phyloP scores from a whole-genome alignment of 2,888 invertebrate genomes.

The Nomada flava region DNA sequence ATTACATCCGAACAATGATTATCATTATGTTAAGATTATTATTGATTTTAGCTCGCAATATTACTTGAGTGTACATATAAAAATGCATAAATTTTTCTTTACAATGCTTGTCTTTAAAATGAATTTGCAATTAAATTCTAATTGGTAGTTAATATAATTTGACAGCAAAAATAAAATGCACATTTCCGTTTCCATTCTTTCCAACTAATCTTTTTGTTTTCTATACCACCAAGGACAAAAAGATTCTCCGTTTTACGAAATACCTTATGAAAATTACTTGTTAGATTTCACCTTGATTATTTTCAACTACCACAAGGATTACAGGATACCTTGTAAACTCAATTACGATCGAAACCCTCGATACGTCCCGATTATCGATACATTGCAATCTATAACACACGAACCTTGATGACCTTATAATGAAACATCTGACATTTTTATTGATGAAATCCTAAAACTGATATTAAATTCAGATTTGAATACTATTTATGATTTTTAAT shows the following conservation, averaged over 20 bases:
- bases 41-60: too few relatives aligned
- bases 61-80: background rate
- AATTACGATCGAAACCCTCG: slow-evolving; percentile 50
- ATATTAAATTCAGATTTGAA: background rate
- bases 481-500: background rate
- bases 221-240: slow-evolving; percentile 28
- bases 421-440: background rate
- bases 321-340: slow-evolving; percentile 30
- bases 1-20: background rate
- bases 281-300: slow-evolving; percentile 52
- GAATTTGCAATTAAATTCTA: background rate
- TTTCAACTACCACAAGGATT: slow-evolving; percentile 46
- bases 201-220: slow-evolving; percentile 33
- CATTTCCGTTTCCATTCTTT: slow-evolving; percentile 19
- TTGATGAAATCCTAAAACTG: background rate
- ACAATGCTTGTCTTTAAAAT: background rate
- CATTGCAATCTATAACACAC: slow-evolving; percentile 29
- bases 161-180: background rate
- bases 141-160: background rate
- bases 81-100: background rate
- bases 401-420: slow-evolving; percentile 9
- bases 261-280: slow-evolving; percentile 49
- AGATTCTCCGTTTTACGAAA: slow-evolving; percentile 32
- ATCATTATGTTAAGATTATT: too few relatives aligned
- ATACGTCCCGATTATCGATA: slow-evolving; percentile 39